Evolutionary conservation across 2,888 invertebrate genomes (phyloP).

Genomic region (Polietes domitor): DNA sequence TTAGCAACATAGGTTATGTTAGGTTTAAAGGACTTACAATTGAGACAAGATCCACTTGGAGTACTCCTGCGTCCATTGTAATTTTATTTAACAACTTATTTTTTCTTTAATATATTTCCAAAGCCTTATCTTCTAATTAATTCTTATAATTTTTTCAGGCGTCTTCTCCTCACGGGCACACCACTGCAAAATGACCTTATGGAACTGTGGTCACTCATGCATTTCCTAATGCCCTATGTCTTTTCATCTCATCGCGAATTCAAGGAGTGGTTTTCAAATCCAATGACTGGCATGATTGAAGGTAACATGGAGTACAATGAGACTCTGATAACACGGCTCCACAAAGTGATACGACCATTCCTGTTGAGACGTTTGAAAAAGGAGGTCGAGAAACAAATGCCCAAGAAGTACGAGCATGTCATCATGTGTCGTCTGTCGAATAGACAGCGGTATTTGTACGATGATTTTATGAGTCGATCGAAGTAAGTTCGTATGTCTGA

Average conservation of each 20-base stretch:
- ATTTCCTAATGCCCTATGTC: constrained; percentile 98
- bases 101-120: too few species aligned
- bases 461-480: constrained; percentile 99
- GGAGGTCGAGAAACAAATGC: constrained; percentile 98
- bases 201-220: constrained; percentile 99
- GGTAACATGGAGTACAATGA: constrained; percentile 95
- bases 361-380: constrained; percentile 94
- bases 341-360: constrained; percentile 97
- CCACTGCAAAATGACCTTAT: constrained; percentile 97
- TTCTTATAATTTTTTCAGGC: too few species aligned
- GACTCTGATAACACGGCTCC: constrained; percentile 91
- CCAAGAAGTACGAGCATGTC: constrained; percentile 97
- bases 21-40: too few species aligned
- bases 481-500: constrained; percentile 84
- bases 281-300: constrained; percentile 97
- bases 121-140: too few species aligned
- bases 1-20: too few species aligned
- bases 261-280: constrained; percentile 99
- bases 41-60: too few species aligned
- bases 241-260: constrained; percentile 98
- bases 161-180: constrained; percentile 95
- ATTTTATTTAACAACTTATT: not conserved
- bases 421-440: constrained; percentile 96
- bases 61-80: too few species aligned
- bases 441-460: constrained; percentile 97